Base-by-base conservation (phyloP, 2,113 vertebrate species). In the Caracal caracal region DNA sequence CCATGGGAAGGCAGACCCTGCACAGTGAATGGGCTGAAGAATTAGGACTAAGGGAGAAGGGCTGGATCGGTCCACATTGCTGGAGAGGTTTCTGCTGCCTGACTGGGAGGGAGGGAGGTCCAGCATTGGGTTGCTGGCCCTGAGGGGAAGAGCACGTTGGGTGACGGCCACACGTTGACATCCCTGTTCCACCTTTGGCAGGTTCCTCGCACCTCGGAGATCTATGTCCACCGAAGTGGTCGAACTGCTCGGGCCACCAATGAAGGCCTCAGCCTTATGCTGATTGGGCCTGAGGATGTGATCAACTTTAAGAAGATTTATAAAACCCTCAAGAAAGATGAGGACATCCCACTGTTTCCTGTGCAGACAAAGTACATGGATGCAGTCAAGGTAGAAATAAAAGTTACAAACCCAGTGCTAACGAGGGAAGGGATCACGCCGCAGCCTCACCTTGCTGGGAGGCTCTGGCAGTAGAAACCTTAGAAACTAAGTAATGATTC, bases 131-230 rank as follows among this genome's bases (percentile, higher is more conserved):
- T 1, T 47, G 11, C 5, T 65, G 30, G 37, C 51, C n/a, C 61
- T 53, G 28, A 17, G 35, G 73, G 70, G 61, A 65, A 24, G 76
- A 90, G 43, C 24, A 40, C 43, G 35, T 61, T 78, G 24, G 88
- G 10, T 24, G 51, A 5, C 59, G 7, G 40, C 51, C 17, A 3
- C 1, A 1, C 12, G 4, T 10, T 90, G 75, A 97, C 59, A 28
- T 71, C 28, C 16, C 11, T 2, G 4, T 80, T 92, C 33, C 9
- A 78, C 59, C 65, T 12, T 24, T 75, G 95, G 17, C 97, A 99
- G 99, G 99, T 99, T 47, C 99, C 99, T 13, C 99, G 99, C 51
- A 99, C 99, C 0, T 99, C 99, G 0, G 99, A 99, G 98, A 99
- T 99, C 0, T 99, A 99, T 0, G 99, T 99, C 53, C 99, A 99